A percentile compares a stretch with the other conserved stretches of the same genome.
phyloP scores from a whole-genome alignment of 2,113 vertebrate genomes.

The Takifugu bimaculatus region DNA sequence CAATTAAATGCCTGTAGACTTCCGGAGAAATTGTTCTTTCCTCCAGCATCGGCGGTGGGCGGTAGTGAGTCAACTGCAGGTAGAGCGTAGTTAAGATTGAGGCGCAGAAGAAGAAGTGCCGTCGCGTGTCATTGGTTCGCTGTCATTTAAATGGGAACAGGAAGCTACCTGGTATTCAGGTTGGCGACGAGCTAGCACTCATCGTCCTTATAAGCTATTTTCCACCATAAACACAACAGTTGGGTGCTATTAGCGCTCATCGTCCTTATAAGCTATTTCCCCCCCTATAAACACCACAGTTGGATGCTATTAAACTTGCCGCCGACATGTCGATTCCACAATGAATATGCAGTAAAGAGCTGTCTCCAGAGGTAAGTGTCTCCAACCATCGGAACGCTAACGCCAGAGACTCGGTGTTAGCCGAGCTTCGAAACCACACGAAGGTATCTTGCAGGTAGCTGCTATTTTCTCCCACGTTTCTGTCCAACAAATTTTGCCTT shows the following conservation, averaged over 20 bases:
- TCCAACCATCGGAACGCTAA: conserved; percentile 21
- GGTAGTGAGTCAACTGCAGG: too few species aligned
- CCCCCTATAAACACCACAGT: too few species aligned
- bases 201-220: not conserved
- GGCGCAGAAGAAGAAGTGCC: not conserved
- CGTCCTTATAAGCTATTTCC: not conserved
- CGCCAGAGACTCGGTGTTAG: not conserved
- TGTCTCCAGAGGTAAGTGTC: conserved; percentile 32
- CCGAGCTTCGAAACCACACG: not conserved
- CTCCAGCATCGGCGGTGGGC: not conserved
- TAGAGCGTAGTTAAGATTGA: not conserved
- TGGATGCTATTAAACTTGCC: too few species aligned
- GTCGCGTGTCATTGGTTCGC: conserved; percentile 34
- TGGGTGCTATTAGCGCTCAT: too few species aligned
- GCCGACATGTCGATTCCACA: not conserved
- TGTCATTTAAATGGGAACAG: conserved; percentile 50
- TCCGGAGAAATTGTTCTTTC: not conserved
- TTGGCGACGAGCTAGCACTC: conserved; percentile 1
- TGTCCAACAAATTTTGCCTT: not conserved
- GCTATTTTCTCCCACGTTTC: not conserved
- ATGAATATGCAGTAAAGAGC: conserved; percentile 4
- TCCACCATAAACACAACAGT: too few species aligned
- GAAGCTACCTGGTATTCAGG: conserved; percentile 22
- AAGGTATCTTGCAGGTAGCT: not conserved
- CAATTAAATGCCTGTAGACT: too few species aligned